phyloP scores from a whole-genome alignment of 2,113 vertebrate genomes.

The Ptychochromis oligacanthus region DNA sequence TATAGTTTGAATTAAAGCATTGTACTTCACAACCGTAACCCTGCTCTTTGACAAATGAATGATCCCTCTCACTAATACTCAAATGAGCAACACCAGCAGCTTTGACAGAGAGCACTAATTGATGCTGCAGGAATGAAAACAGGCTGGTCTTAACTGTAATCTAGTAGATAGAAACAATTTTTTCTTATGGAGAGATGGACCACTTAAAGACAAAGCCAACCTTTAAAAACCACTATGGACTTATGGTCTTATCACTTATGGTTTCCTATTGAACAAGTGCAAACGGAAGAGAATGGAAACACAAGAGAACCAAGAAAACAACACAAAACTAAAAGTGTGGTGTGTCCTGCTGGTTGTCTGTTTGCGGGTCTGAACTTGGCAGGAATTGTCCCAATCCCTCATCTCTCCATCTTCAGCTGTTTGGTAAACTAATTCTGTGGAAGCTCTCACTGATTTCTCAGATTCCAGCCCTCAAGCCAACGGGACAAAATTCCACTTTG shows the following conservation, averaged over 20 bases:
- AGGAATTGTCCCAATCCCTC: conserved; percentile 20
- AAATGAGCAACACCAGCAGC: not conserved
- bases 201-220: not conserved
- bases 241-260: not conserved
- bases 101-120: not conserved
- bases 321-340: not conserved
- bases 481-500: not conserved
- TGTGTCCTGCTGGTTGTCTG: conserved; percentile 15
- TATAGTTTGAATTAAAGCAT: not conserved
- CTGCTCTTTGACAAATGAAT: no score
- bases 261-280: not conserved
- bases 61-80: no score
- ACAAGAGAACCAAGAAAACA: conserved; percentile 1
- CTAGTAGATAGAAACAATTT: not conserved
- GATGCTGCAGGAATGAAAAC: not conserved
- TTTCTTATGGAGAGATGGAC: not conserved
- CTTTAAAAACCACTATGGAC: accelerated
- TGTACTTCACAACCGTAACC: not conserved
- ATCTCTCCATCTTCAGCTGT: not conserved
- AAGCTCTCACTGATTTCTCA: not conserved
- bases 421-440: not conserved
- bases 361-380: conserved; percentile 12
- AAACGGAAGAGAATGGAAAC: conserved; percentile 2
- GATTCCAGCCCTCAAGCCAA: not conserved
- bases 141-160: not conserved